phyloP scores from a whole-genome alignment of 2,113 vertebrate genomes.

The Platysternon megacephalum region DNA sequence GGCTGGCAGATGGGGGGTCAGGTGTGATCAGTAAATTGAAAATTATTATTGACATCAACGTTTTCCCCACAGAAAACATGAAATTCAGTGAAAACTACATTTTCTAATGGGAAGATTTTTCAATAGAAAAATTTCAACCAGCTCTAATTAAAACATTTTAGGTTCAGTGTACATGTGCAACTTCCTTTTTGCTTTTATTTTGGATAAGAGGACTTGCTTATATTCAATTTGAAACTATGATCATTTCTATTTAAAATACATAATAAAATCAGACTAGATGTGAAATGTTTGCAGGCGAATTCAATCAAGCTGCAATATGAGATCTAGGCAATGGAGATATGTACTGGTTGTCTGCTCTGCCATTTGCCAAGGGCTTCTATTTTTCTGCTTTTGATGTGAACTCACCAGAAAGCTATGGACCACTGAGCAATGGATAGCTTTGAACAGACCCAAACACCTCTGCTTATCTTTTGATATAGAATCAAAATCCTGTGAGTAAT shows the following conservation, averaged over 20 bases:
- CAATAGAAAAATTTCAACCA: neutral
- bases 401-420: neutral
- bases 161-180: neutral
- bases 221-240: neutral
- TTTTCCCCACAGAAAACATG: neutral
- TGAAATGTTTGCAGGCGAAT: neutral
- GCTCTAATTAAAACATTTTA: neutral
- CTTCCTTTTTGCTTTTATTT: neutral
- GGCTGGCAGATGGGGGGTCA: no score
- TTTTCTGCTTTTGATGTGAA: neutral
- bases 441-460: neutral
- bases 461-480: fast-evolving
- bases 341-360: neutral
- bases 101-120: neutral
- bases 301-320: neutral
- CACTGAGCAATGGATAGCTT: neutral
- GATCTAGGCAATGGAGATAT: neutral
- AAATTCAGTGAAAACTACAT: neutral
- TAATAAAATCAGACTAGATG: neutral
- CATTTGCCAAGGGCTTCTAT: neutral
- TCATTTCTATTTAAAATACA: neutral
- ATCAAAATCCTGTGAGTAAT: neutral
- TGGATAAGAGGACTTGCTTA: neutral
- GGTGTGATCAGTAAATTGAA: neutral
- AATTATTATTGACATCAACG: neutral